Base-by-base conservation (phyloP, 1,140 invertebrate species). In the Cotesia vestalis region DNA sequence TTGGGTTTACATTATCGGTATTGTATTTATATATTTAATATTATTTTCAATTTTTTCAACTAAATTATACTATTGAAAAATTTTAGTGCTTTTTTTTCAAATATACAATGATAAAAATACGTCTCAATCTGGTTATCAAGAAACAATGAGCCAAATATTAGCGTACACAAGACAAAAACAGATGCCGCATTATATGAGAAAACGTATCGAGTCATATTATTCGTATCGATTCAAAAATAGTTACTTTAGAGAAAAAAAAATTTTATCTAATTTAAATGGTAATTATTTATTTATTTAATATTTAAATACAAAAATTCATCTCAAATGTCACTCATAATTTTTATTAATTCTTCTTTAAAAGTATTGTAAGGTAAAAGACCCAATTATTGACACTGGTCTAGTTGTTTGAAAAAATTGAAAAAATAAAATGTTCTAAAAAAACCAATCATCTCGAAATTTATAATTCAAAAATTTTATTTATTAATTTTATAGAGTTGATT, bases 141-240 rank as follows among this genome's bases (percentile, higher is more conserved):
- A 85, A 55, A 80, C 83, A 17, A 78, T 85, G 4, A 80, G 84
- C 72, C 82, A 86, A 75, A 53, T 86, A n/a, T 66, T 67, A 3
- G 83, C 84, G n/a, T 86, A 84, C 35, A 73, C 80, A 0, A 77
- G 71, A 12, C 81, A 85, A 51, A 86, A 85, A 46, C 84, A 85
- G 46, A 76, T 86, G 51, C 79, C 84, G 3, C 12, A 66, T 4
- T 77, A 82, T 27, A 85, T 86, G 76, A 85, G 80, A 27, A 77
- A 77, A 64, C 80, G 84, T 51, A 76, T 86, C 2, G 68, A 81
- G 12, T 72, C 77, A 34, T 85, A 82, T 72, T 86, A 86, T 52
- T 53, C 78, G 63, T 78, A 81, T 69, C 80, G 83, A 3, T 87
- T 84, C 53, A 76, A 77, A 61, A 80, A 83, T 8, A 82, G 76